Evolutionary conservation across 2,797 vertebrate species (phyloP).

Genomic region (Tiaroga cobitis): DNA sequence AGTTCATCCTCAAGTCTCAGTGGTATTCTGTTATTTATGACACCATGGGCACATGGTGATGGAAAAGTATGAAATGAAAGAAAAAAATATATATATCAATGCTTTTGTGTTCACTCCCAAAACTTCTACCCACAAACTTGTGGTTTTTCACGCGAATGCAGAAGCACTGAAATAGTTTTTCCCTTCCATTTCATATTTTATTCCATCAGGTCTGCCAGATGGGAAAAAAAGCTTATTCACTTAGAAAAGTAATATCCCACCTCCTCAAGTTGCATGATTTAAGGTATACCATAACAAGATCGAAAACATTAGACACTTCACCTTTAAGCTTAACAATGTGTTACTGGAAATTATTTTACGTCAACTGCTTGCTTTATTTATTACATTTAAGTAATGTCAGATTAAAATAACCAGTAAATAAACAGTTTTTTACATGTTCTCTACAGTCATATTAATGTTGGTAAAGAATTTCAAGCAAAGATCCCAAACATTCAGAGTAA

Average conservation of each 20-base stretch:
- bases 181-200: background rate
- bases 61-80: background rate
- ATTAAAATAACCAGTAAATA: background rate
- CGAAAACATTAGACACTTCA: background rate
- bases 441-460: slow-evolving; percentile 88
- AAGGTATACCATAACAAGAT: background rate
- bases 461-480: slow-evolving; percentile 87
- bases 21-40: background rate
- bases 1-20: background rate
- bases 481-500: slow-evolving; percentile 80
- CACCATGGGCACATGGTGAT: background rate
- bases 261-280: background rate
- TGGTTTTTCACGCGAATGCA: background rate
- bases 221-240: background rate
- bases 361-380: background rate
- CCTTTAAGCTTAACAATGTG: background rate
- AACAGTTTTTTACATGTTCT: slow-evolving; percentile 19
- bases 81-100: background rate
- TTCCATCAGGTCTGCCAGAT: background rate
- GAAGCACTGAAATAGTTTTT: background rate
- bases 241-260: background rate
- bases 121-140: background rate
- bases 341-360: background rate
- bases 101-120: background rate
- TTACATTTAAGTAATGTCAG: background rate